Conservation (phyloP, 2,797 vertebrate species). For the Sebastes hubbsi region DNA sequence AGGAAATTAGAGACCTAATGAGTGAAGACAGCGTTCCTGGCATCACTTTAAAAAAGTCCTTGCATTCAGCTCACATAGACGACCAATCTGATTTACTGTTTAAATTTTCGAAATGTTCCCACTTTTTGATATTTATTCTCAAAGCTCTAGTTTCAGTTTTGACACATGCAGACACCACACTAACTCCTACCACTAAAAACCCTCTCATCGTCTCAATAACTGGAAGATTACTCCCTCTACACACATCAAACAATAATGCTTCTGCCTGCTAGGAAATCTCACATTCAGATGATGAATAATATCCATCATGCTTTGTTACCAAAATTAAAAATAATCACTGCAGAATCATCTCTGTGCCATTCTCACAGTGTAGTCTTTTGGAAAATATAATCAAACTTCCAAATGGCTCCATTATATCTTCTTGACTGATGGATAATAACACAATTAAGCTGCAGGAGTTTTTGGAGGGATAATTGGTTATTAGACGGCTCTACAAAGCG, state of each 20-base stretch:
- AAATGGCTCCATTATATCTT: slow-evolving; percentile 19
- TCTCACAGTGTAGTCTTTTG: slow-evolving; percentile 13
- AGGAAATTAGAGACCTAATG: slow-evolving; percentile 4
- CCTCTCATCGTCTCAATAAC: not conserved
- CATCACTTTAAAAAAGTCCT: not conserved
- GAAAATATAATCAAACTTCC: slow-evolving; percentile 39
- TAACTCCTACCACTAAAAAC: not conserved
- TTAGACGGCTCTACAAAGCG: slow-evolving; percentile 9
- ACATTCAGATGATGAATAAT: slow-evolving; percentile 17
- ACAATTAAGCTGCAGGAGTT: slow-evolving; percentile 36
- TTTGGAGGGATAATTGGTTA: slow-evolving; percentile 28
- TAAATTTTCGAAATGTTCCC: not conserved
- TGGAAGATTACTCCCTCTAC: slow-evolving; percentile 1
- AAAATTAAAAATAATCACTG: slow-evolving; percentile 33
- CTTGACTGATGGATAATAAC: slow-evolving; percentile 29
- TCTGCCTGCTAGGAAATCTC: not conserved
- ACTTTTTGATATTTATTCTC: not conserved
- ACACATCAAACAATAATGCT: not conserved
- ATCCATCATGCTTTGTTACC: slow-evolving; percentile 13
- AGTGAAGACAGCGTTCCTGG: slow-evolving; percentile 5
- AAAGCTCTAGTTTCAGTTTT: not conserved
- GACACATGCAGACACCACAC: not conserved
- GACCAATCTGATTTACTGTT: not conserved
- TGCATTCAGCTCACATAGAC: not conserved
- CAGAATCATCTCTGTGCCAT: not conserved